Evolutionary conservation across 2,888 invertebrate genomes (phyloP), one percentile per base, ranked within the genome.

Genomic region (Parasteatoda lunata): DNA sequence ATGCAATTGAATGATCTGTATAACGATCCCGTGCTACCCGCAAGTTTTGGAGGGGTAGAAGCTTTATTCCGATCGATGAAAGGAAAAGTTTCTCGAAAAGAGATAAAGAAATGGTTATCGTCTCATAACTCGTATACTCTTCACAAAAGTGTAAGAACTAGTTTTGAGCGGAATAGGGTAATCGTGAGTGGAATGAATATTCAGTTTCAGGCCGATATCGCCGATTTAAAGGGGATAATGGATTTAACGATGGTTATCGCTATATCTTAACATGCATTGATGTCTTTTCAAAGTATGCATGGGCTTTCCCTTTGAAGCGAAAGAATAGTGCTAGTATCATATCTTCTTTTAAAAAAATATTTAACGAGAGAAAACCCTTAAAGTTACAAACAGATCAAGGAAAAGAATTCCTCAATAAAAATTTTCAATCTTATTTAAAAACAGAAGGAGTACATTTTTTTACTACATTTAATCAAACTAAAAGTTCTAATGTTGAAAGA

Each of bases 401-500:
- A 11, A 88, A 47, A 48, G 90, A 90, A 73, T 90, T 90, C 89
- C 54, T 75, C 48, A 90, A 90, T 70, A 54, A 52, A 51, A 48
- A 9, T 30, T 78, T 90, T 73, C 64, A 83, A 73, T 66, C 52
- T 15, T 88, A 87, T 77, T 73, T 89, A 30, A 87, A 88, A 15
- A 48, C 87, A 45, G 78, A 90, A 15, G 85, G 89, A 13, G 68
- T 89, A 5, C 30, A 88, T 54, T 90, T 89, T 88, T 90, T 90
- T 65, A 89, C 89, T 2, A 90, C 90, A 0, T 86, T 89, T 13
- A 90, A 90, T 88, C 89, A 90, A 49, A 89, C 90, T 5, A 91
- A 92, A 89, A 90, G 90, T 2, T 89, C 89, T 2, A 85, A 91
- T 7, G 90, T 90, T 1, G 91, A 91, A 89, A 72, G 91, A 5